Conservation (phyloP, 2,797 vertebrate species). For the Gila robusta region DNA sequence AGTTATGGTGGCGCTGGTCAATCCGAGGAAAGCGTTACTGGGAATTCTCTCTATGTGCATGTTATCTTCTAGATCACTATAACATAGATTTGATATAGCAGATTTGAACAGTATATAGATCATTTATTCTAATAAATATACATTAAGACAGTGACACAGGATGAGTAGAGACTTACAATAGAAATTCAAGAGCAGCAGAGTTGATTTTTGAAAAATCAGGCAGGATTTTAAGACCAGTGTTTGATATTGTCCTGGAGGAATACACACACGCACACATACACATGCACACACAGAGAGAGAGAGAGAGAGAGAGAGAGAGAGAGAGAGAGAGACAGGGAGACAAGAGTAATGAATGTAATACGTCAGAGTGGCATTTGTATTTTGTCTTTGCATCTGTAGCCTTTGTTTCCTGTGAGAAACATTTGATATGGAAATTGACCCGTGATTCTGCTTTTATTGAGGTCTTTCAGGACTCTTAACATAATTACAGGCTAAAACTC, state of each 20-base stretch:
- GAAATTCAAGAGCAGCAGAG: slow-evolving; percentile 78
- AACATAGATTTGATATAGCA: slow-evolving; percentile 41
- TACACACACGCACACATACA: slow-evolving; percentile 48
- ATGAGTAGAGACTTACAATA: slow-evolving; percentile 79
- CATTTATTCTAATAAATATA: no score
- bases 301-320: no score
- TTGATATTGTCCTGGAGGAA: slow-evolving; percentile 87
- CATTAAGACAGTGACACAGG: slow-evolving; percentile 8
- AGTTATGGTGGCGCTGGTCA: slow-evolving; percentile 73
- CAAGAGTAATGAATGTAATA: slow-evolving; percentile 31
- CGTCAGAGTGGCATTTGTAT: slow-evolving; percentile 24
- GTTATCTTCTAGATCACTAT: slow-evolving; percentile 80
- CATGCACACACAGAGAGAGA: background rate
- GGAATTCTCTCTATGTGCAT: slow-evolving; percentile 74
- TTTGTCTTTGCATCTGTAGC: slow-evolving; percentile 34
- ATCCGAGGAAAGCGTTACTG: slow-evolving; percentile 79
- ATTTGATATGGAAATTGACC: slow-evolving; percentile 35
- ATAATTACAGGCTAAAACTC: slow-evolving; percentile 58
- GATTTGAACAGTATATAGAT: background rate
- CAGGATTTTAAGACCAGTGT: slow-evolving; percentile 88
- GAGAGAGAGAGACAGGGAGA: background rate
- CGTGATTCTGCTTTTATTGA: slow-evolving; percentile 38
- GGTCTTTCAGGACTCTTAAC: slow-evolving; percentile 63
- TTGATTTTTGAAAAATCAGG: slow-evolving; percentile 87
- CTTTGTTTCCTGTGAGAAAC: slow-evolving; percentile 53